These are phyloP conservation scores for Myotis vivesi DNA, from an alignment of 2,797 vertebrate genomes.

Conservation along the genomic window DNA sequence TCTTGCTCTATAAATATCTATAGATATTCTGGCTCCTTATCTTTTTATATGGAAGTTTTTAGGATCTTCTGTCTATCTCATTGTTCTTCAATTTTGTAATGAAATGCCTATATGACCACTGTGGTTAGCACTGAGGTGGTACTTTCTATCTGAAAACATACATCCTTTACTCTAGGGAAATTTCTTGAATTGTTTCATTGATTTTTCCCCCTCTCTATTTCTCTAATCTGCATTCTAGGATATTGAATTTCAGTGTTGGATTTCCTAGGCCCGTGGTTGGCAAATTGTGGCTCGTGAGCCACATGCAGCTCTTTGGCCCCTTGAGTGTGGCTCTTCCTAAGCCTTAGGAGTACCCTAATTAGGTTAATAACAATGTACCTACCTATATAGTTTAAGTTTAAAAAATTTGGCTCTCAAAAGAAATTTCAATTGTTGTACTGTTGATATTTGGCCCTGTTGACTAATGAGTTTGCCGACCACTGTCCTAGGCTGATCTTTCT, in stretches of 20 bases:
- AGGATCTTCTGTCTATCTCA: background rate
- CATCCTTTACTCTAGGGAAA: background rate
- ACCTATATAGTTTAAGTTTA: too few relatives aligned
- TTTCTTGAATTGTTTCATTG: slow-evolving; percentile 11
- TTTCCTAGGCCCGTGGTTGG: too few relatives aligned
- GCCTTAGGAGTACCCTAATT: too few relatives aligned
- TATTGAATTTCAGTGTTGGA: background rate
- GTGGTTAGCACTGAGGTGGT: background rate
- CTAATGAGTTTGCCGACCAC: too few relatives aligned
- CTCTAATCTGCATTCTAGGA: background rate
- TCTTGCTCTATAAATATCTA: background rate
- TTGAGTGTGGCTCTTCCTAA: too few relatives aligned
- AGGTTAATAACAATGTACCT: too few relatives aligned
- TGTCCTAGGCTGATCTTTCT: background rate
- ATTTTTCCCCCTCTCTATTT: background rate
- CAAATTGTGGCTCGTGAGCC: too few relatives aligned
- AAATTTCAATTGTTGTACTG: too few relatives aligned
- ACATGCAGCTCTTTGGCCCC: too few relatives aligned
- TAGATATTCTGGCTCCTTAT: background rate
- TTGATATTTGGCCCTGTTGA: too few relatives aligned
- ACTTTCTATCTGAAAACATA: slow-evolving; percentile 5
- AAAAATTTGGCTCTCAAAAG: too few relatives aligned
- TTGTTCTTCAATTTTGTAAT: background rate
- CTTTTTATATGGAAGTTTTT: background rate
- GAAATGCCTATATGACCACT: background rate